Base-by-base conservation (phyloP, 1,140 invertebrate species). In the Antheraea mylitta region DNA sequence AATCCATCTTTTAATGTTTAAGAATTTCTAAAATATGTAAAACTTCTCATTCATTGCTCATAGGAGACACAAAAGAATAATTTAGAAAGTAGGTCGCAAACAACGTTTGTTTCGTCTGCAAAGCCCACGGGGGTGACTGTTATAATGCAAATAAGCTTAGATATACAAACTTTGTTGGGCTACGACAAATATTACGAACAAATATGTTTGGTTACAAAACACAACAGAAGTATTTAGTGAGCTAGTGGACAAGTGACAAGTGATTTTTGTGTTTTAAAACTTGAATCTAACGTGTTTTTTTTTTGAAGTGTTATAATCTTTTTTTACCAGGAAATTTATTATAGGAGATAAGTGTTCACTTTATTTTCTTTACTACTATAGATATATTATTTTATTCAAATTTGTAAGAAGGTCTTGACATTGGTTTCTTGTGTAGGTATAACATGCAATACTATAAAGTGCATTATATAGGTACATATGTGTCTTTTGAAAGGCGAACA, bases 101-200 rank as follows among this genome's bases (percentile, higher is more conserved):
- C 75, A 72, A 63, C 75, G 77, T 77, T 81, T 80, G 77, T 82
- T 72, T 60, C 22, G 11, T 30, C 59, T 30, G 38, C n/a, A 18
- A 45, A 38, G 73, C n/a, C 71, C 70, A 58, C 68, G 73, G 77
- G 77, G 72, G 66, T 59, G 73, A 66, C 76, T 77, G 85, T 90
- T 89, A 77, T 84, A 66, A 90, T 90, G 87, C 82, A 87, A 89
- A 90, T 90, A 67, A 16, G 74, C 63, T 61, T 68, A 67, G 64
- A 67, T 68, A 70, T 66, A 6, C 45, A 72, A 75, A 22, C 71
- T 74, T 64, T 22, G n/a, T 53, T 60, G 67, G 59, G 64, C 71
- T 74, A 68, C 70, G 62, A 62, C 68, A 77, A 75, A 74, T 71
- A 73, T 64, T 37, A 66, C 66, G 66, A 70, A 71, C 70, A 81